Percentiles rank a stretch among this genome's conserved stretches.
phyloP scores from a whole-genome alignment of 2,113 vertebrate genomes.

The Sylvilagus bachmani region DNA sequence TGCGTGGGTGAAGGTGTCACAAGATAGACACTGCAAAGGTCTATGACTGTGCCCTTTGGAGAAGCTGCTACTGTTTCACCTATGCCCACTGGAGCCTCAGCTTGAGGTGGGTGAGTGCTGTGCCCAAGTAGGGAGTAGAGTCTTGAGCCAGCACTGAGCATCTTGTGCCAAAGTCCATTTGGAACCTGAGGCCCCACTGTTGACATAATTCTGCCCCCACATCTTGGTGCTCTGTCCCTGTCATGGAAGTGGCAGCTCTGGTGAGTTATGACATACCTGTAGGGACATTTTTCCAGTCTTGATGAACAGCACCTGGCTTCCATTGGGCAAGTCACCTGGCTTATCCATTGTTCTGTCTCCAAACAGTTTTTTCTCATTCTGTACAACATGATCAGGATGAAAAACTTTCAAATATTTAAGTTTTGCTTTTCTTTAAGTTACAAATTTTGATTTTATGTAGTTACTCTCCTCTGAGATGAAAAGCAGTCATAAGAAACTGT shows the following conservation, averaged over 20 bases:
- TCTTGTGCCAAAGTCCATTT: no score
- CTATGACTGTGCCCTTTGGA: background rate
- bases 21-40: background rate
- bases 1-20: background rate
- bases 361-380: background rate
- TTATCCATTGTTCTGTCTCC: background rate
- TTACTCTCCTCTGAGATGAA: background rate
- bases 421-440: background rate
- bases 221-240: background rate
- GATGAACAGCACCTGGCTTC: no score
- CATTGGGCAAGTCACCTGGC: background rate
- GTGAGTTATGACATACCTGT: background rate
- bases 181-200: background rate
- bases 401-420: background rate
- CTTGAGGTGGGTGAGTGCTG: background rate
- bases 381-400: background rate
- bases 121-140: background rate
- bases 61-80: background rate
- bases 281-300: no score
- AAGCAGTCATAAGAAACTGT: background rate
- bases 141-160: background rate
- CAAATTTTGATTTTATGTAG: background rate
- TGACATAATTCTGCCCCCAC: background rate
- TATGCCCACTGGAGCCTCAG: background rate
- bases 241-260: background rate